A percentile compares a stretch with the other conserved stretches of the same genome.
These are phyloP conservation scores for Plebejus anna DNA, from an alignment of 2,888 invertebrate genomes.

Conservation along the genomic window DNA sequence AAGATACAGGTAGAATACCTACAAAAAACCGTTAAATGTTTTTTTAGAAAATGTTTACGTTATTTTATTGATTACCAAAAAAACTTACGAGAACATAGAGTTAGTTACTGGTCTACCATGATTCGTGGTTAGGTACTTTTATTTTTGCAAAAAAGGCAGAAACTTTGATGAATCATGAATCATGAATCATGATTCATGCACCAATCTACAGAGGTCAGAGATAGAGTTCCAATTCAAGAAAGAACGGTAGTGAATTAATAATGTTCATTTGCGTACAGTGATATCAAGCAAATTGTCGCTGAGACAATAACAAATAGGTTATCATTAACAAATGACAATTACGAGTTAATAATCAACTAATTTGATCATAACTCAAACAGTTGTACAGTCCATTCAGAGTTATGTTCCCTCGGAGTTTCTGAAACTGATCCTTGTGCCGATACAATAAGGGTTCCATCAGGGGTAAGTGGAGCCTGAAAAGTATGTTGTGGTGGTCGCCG, in stretches of 20 bases:
- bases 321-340: constrained; percentile 11
- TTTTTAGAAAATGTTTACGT: too few relatives aligned
- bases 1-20: neutral
- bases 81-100: too few relatives aligned
- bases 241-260: neutral
- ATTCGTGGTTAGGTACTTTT: too few relatives aligned
- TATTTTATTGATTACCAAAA: too few relatives aligned
- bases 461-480: neutral
- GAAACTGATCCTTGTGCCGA: neutral
- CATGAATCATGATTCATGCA: too few relatives aligned
- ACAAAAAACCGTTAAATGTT: too few relatives aligned
- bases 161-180: too few relatives aligned
- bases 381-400: neutral
- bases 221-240: too few relatives aligned
- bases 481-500: constrained; percentile 42
- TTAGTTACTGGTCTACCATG: too few relatives aligned
- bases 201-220: too few relatives aligned
- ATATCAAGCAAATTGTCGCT: neutral
- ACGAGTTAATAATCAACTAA: constrained; percentile 17
- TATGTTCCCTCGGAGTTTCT: neutral
- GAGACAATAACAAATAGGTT: neutral
- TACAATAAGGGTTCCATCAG: neutral
- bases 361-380: constrained; percentile 20
- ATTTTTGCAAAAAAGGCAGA: too few relatives aligned
- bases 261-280: neutral